These are phyloP conservation scores for Daubentonia madagascariensis DNA, from an alignment of 2,113 vertebrate species.

Conservation along the genomic window DNA sequence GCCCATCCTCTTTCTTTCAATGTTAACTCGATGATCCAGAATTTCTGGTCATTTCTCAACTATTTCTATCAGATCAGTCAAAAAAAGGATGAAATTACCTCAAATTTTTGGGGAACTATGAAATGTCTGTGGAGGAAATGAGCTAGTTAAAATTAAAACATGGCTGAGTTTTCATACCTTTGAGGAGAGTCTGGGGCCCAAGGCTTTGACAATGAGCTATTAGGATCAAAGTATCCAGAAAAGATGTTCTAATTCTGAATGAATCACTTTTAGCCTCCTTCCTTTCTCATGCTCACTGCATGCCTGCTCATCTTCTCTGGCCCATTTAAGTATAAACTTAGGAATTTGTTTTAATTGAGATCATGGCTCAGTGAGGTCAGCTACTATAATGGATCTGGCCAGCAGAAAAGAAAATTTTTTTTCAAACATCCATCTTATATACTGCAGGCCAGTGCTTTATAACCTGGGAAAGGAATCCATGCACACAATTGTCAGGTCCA, in stretches of 20 bases:
- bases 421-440: neutral
- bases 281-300: neutral
- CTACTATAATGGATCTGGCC: neutral
- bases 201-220: neutral
- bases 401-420: neutral
- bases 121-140: neutral
- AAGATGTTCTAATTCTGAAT: neutral
- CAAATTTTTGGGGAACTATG: neutral
- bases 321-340: neutral
- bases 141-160: neutral
- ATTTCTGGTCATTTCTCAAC: neutral
- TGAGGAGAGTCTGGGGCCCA: neutral
- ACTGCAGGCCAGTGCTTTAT: neutral
- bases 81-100: neutral
- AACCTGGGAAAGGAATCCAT: neutral
- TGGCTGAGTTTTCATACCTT: neutral
- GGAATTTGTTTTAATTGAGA: neutral
- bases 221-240: neutral
- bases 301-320: neutral
- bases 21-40: neutral
- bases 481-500: fast-evolving
- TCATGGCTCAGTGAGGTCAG: neutral
- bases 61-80: neutral
- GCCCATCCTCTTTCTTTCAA: neutral
- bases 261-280: neutral